Percentiles rank a stretch among this genome's conserved stretches.
phyloP scores from a whole-genome alignment of 2,113 vertebrate genomes.

The Lampris incognitus region DNA sequence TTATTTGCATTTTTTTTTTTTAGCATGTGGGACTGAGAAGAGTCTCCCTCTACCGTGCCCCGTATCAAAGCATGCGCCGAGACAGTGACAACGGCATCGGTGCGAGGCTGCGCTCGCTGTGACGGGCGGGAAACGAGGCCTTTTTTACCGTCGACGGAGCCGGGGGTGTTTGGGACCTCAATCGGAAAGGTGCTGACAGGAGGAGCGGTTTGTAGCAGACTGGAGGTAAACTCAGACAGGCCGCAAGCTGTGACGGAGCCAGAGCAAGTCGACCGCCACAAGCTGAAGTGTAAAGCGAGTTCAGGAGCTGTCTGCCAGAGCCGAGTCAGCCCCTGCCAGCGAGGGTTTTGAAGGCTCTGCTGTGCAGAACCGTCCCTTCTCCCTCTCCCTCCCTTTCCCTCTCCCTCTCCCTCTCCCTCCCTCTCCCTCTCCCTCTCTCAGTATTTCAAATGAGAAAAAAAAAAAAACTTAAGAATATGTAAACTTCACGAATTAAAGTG shows the following conservation, averaged over 20 bases:
- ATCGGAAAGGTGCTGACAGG: conserved; percentile 52
- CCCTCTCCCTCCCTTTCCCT: not conserved
- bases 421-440: not conserved
- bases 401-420: not conserved
- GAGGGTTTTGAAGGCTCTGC: conserved; percentile 42
- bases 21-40: conserved; percentile 28
- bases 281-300: conserved; percentile 57
- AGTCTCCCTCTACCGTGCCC: conserved; percentile 11
- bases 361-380: conserved; percentile 26
- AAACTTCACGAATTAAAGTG: not conserved
- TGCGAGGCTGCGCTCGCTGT: conserved; percentile 1
- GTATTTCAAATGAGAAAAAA: not conserved
- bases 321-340: conserved; percentile 55
- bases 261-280: conserved; percentile 29
- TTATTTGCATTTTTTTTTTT: not conserved
- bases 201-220: conserved; percentile 38
- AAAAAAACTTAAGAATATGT: conserved; percentile 23
- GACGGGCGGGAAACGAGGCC: conserved; percentile 47
- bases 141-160: conserved; percentile 37
- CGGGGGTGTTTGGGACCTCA: conserved; percentile 33
- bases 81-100: conserved; percentile 31
- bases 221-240: conserved; percentile 24
- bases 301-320: conserved; percentile 53
- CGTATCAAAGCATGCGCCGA: not conserved
- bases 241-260: conserved; percentile 10